phyloP scores from a whole-genome alignment of 2,888 invertebrate genomes.

The Hyposoter didymator region DNA sequence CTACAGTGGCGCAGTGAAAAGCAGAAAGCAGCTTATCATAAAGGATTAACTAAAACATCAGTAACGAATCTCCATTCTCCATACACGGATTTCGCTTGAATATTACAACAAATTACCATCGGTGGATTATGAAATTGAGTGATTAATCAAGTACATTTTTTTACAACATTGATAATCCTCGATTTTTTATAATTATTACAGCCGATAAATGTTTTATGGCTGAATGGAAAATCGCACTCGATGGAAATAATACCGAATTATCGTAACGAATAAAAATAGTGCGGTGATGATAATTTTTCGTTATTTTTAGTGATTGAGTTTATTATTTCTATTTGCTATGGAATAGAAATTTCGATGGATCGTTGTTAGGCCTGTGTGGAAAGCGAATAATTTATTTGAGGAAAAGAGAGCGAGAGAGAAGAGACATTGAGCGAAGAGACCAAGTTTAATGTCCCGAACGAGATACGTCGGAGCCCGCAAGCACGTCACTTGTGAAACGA shows the following conservation, averaged over 20 bases:
- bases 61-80: constrained; percentile 48
- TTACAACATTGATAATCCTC: background rate
- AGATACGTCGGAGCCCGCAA: constrained; percentile 57
- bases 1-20: constrained; percentile 33
- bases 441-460: constrained; percentile 62
- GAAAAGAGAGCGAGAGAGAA: background rate
- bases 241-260: background rate
- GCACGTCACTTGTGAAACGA: constrained; percentile 66
- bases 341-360: background rate
- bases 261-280: background rate
- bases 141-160: constrained; percentile 25
- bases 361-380: background rate
- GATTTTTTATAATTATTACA: background rate
- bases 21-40: constrained; percentile 45
- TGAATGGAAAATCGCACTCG: background rate
- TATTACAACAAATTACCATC: constrained; percentile 44
- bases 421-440: constrained; percentile 59
- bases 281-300: background rate
- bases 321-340: background rate
- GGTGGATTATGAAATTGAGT: constrained; percentile 41
- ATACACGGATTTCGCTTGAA: constrained; percentile 56
- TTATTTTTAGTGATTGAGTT: background rate
- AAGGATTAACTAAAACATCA: constrained; percentile 43
- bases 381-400: constrained; percentile 42
- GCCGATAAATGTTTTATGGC: background rate